A percentile compares a stretch with the other conserved stretches of the same genome.
These are phyloP conservation scores for Toxotes chatareus DNA, from an alignment of 2,113 vertebrate species.

Conservation along the genomic window DNA sequence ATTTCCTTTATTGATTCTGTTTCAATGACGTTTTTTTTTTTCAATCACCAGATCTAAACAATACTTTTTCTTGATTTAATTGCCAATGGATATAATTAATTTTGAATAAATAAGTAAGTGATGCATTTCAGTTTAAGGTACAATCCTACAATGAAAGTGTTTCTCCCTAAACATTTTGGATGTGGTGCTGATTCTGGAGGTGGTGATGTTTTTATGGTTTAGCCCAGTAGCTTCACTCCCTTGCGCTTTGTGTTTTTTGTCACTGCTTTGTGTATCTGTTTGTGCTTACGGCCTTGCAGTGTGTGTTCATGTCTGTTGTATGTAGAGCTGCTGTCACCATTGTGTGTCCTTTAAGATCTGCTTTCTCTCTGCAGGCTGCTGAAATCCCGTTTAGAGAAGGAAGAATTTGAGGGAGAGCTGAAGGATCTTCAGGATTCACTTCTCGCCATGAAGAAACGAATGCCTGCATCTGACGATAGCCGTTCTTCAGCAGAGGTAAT, in stretches of 20 bases:
- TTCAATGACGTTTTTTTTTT: neutral
- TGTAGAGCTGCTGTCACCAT: neutral
- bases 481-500: constrained; percentile 72
- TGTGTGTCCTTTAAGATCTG: neutral
- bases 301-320: neutral
- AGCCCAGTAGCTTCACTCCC: neutral
- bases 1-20: neutral
- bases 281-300: constrained; percentile 13
- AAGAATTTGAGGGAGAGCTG: constrained; percentile 87
- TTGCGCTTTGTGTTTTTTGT: constrained; percentile 31
- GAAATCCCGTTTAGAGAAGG: constrained; percentile 88
- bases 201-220: constrained; percentile 8
- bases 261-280: constrained; percentile 3
- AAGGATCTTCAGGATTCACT: constrained; percentile 83
- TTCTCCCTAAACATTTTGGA: neutral
- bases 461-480: constrained; percentile 62
- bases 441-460: constrained; percentile 77
- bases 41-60: constrained; percentile 4
- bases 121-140: neutral
- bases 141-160: neutral
- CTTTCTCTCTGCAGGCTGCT: constrained; percentile 83
- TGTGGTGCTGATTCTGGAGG: constrained; percentile 17
- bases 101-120: neutral
- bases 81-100: neutral
- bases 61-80: neutral